Percentiles rank a stretch among this genome's conserved stretches.
Evolutionary conservation across 1,140 invertebrate genomes (phyloP).

Genomic region (Cepaea nemoralis): DNA sequence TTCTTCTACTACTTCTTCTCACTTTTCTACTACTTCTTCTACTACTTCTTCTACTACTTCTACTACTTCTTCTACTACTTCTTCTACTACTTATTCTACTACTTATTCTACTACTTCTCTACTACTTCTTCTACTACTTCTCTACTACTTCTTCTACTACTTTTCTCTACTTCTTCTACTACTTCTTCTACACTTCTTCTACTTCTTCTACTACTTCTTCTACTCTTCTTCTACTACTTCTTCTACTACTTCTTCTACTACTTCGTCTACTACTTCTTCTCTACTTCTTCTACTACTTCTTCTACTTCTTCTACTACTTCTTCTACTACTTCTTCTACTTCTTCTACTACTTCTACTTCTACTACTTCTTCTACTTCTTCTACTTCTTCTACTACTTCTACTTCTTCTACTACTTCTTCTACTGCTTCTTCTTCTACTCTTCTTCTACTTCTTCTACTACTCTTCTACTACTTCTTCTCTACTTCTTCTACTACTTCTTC

Average conservation of each 20-base stretch:
- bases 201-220: background rate
- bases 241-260: background rate
- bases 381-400: too few relatives aligned
- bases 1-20: conserved; percentile 13
- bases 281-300: conserved; percentile 11
- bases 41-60: background rate
- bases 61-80: too few relatives aligned
- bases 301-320: background rate
- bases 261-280: background rate
- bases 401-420: background rate
- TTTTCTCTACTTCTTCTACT: background rate
- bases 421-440: background rate
- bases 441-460: background rate
- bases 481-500: background rate
- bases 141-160: conserved; percentile 9
- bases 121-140: too few relatives aligned
- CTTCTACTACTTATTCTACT: too few relatives aligned
- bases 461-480: background rate
- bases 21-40: background rate
- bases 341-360: background rate
- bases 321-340: background rate
- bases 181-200: background rate
- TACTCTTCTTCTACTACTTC: background rate
- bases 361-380: background rate
- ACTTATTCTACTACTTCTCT: too few relatives aligned